Evolutionary conservation across 2,888 invertebrate genomes (phyloP).

Genomic region (Orthonevra nobilis): DNA sequence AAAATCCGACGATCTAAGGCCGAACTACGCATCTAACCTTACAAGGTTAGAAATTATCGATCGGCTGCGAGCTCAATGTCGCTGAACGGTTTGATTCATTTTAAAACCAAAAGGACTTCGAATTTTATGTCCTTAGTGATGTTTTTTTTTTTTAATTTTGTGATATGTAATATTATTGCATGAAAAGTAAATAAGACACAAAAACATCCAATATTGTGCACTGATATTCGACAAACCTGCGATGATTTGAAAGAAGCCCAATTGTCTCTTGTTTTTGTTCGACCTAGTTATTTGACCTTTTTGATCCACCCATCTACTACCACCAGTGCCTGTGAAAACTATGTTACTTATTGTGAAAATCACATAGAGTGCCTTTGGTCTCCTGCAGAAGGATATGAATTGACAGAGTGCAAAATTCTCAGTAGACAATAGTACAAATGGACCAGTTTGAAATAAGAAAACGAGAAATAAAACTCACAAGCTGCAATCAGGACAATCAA

Average conservation of each 20-base stretch:
- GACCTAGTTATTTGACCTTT: constrained; percentile 42
- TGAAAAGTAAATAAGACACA: constrained; percentile 3
- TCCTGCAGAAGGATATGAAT: constrained; percentile 39
- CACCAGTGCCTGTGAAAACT: constrained; percentile 30
- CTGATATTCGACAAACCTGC: constrained; percentile 9
- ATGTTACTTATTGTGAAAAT: constrained; percentile 29
- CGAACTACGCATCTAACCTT: too few relatives aligned
- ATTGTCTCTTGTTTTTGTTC: constrained; percentile 15
- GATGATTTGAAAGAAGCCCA: constrained; percentile 11
- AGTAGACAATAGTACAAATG: constrained; percentile 12
- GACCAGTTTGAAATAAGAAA: constrained; percentile 31
- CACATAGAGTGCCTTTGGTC: neutral
- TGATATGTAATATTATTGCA: too few relatives aligned
- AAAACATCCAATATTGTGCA: neutral
- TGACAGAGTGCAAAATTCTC: constrained; percentile 40
- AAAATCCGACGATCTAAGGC: too few relatives aligned
- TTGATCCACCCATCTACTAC: constrained; percentile 44
- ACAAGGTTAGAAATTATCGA: too few relatives aligned
- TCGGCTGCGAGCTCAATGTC: too few relatives aligned
- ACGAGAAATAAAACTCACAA: constrained; percentile 26
- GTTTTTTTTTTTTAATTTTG: too few relatives aligned
- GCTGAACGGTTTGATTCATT: too few relatives aligned
- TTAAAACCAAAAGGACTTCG: too few relatives aligned
- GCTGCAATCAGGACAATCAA: constrained; percentile 54
- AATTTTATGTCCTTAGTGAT: too few relatives aligned